Base-by-base conservation (phyloP, 37 sponge, comb jelly and placozoan genomes). In the Cladorhizidae sp. region DNA sequence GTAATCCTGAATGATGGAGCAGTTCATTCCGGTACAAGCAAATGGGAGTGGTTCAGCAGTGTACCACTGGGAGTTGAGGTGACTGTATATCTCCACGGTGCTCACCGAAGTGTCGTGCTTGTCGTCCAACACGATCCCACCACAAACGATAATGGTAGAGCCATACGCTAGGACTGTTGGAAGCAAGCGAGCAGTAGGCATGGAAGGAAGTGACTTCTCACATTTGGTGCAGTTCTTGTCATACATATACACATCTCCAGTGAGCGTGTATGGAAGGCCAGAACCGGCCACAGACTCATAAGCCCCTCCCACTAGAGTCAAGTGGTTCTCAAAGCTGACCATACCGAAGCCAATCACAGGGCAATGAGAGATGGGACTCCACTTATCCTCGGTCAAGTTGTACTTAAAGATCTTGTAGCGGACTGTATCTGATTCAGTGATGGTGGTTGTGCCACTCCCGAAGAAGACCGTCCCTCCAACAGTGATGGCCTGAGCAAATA, bases 341-440 rank as follows among this genome's bases (percentile, higher is more conserved):
- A 83, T 83, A 0, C 84, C 84, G 56, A 83, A 83, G 15, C 84
- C 84, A 29, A 75, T 65, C 26, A 83, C 84, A 23, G 84, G 84
- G 55, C 84, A 83, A 20, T 51, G 25, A 49, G 57, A 35, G 38
- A 83, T 40, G 1, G 84, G 69, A 33, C 45, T 57, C 84, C 84
- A 83, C 31, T 52, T 67, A 43, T 83, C 84, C 12, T 38, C 20
- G 0, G 41, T 37, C 28, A 57, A 40, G 23, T 67, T 51, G 40
- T 83, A 83, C 29, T 39, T 41, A 76, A 65, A 76, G 39, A 83
- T 83, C 76, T 82, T 82, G 65, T 74, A 82, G 2, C 76, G 76
- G 22, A 36, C 59, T 21, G 22, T 50, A 1, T 69, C 72, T 28
- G 72, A 49, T 29, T 85, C 85, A 12, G 72, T 50, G 15, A 85